Base-by-base conservation (phyloP, 2,113 vertebrate genomes). In the Hippocampus barbouri region DNA sequence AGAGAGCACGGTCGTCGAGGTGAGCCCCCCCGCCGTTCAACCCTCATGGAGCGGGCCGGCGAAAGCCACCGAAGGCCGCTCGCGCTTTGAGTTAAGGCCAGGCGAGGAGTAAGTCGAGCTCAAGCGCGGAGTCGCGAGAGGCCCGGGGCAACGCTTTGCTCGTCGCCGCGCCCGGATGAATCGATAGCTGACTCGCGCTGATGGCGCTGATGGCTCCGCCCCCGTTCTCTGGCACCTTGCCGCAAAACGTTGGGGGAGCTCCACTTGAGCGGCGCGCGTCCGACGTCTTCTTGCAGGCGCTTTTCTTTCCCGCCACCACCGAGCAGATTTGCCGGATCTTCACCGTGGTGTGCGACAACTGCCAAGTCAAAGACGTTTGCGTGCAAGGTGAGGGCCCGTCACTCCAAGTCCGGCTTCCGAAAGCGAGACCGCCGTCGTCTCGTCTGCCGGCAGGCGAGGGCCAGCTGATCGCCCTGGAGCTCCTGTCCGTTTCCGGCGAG, bases 301-400 rank as follows among this genome's bases (percentile, higher is more conserved):
- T 90, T 68, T 99, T 99, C 89, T 93, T 94, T 68, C 97, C 97
- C 21, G 89, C 54, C 4, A 69, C 70, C 51, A 77, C 91, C 7
- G 94, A 90, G 67, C 87, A 51, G 66, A 90, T 78, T 7, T 68
- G 89, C 54, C 89, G 92, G 78, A 84, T 68, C 41, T 98, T 95
- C 71, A 83, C 91, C 38, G 40, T 98, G 1, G 85, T 93, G 40
- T 97, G 95, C 81, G 94, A 98, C 90, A 95, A 94, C 85, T 97
- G 93, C 82, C 96, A 94, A 69, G 83, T 92, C 49, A 94, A 78
- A 75, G 91, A 96, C 53, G 77, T 99, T 85, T 92, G 89, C 68
- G 77, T 94, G 12, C 77, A 89, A 94, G 97, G 97, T 98, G 62
- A 18, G 5, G 25, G 10, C 12, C 25, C 40, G 9, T 8, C n/a